Conservation (phyloP, 2,888 invertebrate genomes). For the Tinea pellionella region DNA sequence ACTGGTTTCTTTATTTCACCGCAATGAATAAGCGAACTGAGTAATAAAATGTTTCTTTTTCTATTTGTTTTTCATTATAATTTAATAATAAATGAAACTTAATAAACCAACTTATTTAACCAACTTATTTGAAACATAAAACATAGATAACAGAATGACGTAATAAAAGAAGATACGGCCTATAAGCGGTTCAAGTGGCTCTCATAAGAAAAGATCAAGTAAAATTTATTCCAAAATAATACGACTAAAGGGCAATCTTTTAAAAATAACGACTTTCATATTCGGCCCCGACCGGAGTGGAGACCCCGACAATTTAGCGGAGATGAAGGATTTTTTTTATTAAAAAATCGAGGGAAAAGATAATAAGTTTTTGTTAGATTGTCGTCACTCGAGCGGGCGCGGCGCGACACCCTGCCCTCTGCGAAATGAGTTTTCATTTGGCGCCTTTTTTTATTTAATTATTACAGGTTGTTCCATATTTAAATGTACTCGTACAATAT, state of each 20-base stretch:
- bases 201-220: conserved; percentile 43
- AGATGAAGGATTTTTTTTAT: conserved; percentile 49
- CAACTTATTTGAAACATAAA: background rate
- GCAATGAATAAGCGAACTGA: no score
- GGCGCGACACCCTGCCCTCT: conserved; percentile 35
- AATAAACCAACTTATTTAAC: no score
- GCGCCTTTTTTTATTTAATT: conserved; percentile 33
- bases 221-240: conserved; percentile 67
- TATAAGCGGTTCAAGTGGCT: conserved; percentile 32
- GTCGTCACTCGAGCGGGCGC: conserved; percentile 26
- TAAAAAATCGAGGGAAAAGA: conserved; percentile 39
- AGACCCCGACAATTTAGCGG: conserved; percentile 60
- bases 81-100: no score
- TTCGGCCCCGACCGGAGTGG: conserved; percentile 27
- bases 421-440: conserved; percentile 65
- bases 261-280: conserved; percentile 66
- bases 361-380: conserved; percentile 26
- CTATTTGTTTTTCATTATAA: no score
- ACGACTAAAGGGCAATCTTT: conserved; percentile 55
- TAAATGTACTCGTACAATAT: background rate
- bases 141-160: conserved; percentile 17
- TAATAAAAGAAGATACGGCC: conserved; percentile 46
- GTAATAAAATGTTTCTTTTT: no score
- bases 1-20: no score
- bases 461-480: conserved; percentile 29